A percentile compares a stretch with the other conserved stretches of the same genome.
Evolutionary conservation across 2,888 invertebrate species (phyloP).

Genomic region (Dynastes hyllus): DNA sequence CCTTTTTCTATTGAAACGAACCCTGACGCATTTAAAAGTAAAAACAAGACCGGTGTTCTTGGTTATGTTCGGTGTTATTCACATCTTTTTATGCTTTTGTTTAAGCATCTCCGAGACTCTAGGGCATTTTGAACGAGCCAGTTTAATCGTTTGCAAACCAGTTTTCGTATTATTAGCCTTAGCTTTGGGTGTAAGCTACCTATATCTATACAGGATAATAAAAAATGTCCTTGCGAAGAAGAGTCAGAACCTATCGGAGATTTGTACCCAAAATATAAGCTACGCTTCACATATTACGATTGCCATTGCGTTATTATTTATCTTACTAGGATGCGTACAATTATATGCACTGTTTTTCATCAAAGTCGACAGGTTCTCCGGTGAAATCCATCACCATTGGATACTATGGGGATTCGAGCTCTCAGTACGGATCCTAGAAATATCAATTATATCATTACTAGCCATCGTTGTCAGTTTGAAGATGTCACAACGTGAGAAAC

Average conservation of each 20-base stretch:
- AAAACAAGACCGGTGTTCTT: constrained; percentile 82
- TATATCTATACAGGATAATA: constrained; percentile 87
- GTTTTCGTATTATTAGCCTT: constrained; percentile 90
- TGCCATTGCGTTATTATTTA: constrained; percentile 88
- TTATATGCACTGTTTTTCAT: constrained; percentile 86
- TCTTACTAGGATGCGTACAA: constrained; percentile 87
- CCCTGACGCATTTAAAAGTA: constrained; percentile 81
- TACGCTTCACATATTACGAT: constrained; percentile 93
- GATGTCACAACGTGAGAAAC: constrained; percentile 82
- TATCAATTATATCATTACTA: constrained; percentile 88
- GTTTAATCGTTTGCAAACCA: constrained; percentile 85
- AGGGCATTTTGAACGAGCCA: constrained; percentile 68
- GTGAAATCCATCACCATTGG: constrained; percentile 85
- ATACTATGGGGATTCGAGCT: constrained; percentile 94
- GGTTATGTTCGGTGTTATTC: constrained; percentile 84
- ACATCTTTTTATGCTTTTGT: constrained; percentile 86
- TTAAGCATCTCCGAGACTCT: constrained; percentile 84
- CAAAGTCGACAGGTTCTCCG: constrained; percentile 71
- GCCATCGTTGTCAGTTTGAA: constrained; percentile 88
- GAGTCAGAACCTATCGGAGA: constrained; percentile 85
- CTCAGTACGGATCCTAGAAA: constrained; percentile 87
- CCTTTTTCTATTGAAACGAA: constrained; percentile 87
- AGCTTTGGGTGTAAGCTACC: constrained; percentile 87
- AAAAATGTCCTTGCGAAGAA: constrained; percentile 84
- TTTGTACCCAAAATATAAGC: constrained; percentile 84